phyloP scores from a whole-genome alignment of 2,797 vertebrate genomes.

The Octomys mimax region DNA sequence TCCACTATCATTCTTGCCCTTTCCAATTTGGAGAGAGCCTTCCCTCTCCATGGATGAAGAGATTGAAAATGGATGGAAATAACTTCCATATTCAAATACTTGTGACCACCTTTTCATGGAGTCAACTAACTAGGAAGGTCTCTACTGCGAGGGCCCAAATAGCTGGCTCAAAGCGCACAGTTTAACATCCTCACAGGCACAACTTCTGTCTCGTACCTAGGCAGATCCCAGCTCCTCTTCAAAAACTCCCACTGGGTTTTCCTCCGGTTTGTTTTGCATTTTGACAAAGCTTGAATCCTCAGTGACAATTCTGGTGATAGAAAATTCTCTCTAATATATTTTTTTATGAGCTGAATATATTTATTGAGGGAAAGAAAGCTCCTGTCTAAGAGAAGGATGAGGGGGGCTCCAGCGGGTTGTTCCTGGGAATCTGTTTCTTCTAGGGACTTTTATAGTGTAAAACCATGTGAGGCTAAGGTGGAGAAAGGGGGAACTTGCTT shows the following conservation, averaged over 20 bases:
- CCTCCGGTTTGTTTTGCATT: conserved; percentile 17
- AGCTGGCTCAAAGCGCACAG: background rate
- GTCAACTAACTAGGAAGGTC: background rate
- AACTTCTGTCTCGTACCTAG: background rate
- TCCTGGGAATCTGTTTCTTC: too few species aligned
- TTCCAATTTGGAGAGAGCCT: background rate
- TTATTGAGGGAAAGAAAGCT: too few species aligned
- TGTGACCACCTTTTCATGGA: conserved; percentile 46
- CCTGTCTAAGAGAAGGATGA: too few species aligned
- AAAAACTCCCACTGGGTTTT: conserved; percentile 28
- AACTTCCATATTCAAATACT: conserved; percentile 1
- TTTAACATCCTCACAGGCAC: background rate
- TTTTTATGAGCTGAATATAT: too few species aligned
- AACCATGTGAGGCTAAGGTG: too few species aligned
- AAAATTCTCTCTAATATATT: background rate
- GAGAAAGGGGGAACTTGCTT: too few species aligned
- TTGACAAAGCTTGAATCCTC: conserved; percentile 35
- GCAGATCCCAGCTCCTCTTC: background rate
- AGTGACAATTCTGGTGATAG: background rate
- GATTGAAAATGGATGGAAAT: conserved; percentile 48
- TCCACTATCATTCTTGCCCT: conserved; percentile 28
- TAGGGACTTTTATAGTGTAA: too few species aligned
- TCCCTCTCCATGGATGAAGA: conserved; percentile 33
- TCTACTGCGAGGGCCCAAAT: background rate
- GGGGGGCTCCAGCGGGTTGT: too few species aligned